These are phyloP conservation scores for Lichenostomus cassidix DNA, from an alignment of 2,113 vertebrate species.

Conservation along the genomic window DNA sequence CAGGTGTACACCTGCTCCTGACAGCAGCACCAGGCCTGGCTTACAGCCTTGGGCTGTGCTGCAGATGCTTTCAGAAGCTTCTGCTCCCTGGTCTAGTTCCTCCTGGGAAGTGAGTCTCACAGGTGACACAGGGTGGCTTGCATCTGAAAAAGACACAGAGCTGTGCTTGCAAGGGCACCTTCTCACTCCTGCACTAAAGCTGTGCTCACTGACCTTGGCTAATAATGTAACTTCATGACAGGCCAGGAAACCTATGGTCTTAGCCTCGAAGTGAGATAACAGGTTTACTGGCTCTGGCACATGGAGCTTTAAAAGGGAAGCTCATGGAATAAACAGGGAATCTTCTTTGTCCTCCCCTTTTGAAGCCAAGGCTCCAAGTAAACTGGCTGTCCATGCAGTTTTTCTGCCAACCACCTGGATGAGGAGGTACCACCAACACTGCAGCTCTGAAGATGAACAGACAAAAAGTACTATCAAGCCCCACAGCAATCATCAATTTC, in stretches of 20 bases:
- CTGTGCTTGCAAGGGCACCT: background rate
- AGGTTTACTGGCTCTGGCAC: background rate
- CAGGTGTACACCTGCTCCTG: slow-evolving; percentile 25
- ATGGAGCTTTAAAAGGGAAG: background rate
- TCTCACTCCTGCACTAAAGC: background rate
- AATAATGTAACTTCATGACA: background rate
- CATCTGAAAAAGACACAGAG: background rate
- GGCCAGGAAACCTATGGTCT: background rate
- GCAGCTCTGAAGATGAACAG: background rate
- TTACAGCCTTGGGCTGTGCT: background rate
- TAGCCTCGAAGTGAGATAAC: background rate
- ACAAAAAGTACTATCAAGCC: background rate
- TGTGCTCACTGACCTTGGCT: background rate
- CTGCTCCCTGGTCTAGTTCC: background rate
- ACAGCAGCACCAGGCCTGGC: background rate
- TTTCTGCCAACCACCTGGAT: background rate
- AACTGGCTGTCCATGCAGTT: background rate
- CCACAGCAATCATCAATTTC: background rate
- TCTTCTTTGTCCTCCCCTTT: background rate
- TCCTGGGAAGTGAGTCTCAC: background rate
- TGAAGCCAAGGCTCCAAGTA: background rate
- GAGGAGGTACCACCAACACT: background rate
- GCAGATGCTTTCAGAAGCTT: background rate
- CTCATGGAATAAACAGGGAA: background rate
- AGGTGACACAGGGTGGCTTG: background rate